These are phyloP conservation scores for Caradrina clavipalpis DNA, from an alignment of 2,888 invertebrate species.

Conservation along the genomic window DNA sequence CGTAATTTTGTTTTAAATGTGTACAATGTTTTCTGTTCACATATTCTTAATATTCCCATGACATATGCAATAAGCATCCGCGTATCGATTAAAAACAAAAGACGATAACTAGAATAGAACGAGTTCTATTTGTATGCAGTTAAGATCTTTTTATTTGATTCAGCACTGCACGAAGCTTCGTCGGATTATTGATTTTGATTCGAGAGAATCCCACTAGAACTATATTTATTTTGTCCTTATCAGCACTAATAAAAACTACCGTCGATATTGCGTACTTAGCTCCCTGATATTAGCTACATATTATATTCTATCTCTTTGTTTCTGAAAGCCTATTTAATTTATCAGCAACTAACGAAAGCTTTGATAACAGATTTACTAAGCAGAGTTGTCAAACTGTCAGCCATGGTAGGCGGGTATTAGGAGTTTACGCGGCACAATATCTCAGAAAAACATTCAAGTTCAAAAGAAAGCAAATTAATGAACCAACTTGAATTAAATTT, in stretches of 20 bases:
- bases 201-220: background rate
- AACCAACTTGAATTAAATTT: too few relatives aligned
- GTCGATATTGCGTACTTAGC: slow-evolving; percentile 11
- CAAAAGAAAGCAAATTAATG: too few relatives aligned
- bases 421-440: too few relatives aligned
- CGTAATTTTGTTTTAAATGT: too few relatives aligned
- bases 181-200: slow-evolving; percentile 5
- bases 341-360: too few relatives aligned
- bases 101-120: background rate
- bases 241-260: slow-evolving; percentile 11
- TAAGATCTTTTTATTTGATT: background rate
- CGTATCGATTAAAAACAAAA: slow-evolving; percentile 16
- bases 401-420: too few relatives aligned
- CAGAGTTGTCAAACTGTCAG: too few relatives aligned
- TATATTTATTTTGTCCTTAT: slow-evolving; percentile 15
- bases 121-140: background rate
- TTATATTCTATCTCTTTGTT: background rate
- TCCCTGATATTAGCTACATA: slow-evolving; percentile 4
- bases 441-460: too few relatives aligned
- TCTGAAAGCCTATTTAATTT: background rate
- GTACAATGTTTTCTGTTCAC: too few relatives aligned
- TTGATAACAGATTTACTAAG: too few relatives aligned
- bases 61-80: too few relatives aligned
- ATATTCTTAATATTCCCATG: background rate
- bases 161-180: background rate